Evolutionary conservation across 2,888 invertebrate genomes (phyloP).

Genomic region (Drosophila colorata): DNA sequence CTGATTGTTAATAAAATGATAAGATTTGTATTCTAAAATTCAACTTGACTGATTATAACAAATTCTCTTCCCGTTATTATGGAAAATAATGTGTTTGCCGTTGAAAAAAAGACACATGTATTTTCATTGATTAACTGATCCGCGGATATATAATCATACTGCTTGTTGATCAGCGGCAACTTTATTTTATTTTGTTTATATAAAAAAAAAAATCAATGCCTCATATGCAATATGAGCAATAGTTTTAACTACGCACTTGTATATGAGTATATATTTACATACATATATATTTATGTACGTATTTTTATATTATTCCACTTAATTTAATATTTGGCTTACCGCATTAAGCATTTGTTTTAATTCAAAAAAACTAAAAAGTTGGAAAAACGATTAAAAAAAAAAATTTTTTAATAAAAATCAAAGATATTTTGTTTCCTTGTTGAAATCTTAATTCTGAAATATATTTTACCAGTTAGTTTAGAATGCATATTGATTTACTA

Average conservation of each 20-base stretch:
- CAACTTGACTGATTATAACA: no score
- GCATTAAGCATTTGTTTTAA: constrained; percentile 7
- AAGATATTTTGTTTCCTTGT: background rate
- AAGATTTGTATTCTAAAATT: no score
- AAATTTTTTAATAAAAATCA: background rate
- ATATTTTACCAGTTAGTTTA: background rate
- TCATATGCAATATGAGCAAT: constrained; percentile 23
- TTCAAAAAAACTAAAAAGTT: background rate
- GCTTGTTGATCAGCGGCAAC: constrained; percentile 1
- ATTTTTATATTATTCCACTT: constrained; percentile 13
- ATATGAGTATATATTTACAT: background rate
- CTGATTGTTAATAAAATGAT: no score
- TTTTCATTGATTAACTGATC: background rate
- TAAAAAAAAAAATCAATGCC: constrained; percentile 19
- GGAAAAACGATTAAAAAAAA: background rate
- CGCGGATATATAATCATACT: background rate
- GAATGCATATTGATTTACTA: background rate
- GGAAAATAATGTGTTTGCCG: background rate
- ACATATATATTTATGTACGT: background rate
- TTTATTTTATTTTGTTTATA: constrained; percentile 18
- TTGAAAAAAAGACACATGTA: background rate
- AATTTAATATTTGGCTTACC: constrained; percentile 24
- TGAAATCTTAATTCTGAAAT: background rate
- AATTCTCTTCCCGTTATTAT: no score
- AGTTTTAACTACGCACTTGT: constrained; percentile 15